Conservation (phyloP, 2,113 vertebrate species). For the Arothron firmamentum region DNA sequence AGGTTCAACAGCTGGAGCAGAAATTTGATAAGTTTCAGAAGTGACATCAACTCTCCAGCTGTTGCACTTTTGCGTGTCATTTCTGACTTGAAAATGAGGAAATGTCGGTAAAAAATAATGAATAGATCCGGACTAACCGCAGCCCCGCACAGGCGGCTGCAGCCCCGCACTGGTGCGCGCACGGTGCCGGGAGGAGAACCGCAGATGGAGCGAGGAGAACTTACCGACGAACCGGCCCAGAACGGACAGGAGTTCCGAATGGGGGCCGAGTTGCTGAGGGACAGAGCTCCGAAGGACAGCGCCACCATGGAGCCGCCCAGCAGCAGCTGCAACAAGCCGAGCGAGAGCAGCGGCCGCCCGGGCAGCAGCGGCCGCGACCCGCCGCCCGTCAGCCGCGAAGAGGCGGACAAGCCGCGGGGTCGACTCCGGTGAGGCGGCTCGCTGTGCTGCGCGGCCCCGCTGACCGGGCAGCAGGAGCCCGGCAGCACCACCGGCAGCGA, state of each 20-base stretch:
- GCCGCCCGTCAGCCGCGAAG: conserved; percentile 50
- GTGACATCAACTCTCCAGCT: neutral
- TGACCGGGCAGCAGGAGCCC: conserved; percentile 77
- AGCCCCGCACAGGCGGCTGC: neutral
- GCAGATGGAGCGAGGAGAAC: conserved; percentile 19
- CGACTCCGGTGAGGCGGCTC: conserved; percentile 58
- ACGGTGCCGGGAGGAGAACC: too few species aligned
- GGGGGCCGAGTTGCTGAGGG: conserved; percentile 74
- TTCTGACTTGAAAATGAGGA: neutral
- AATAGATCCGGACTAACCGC: too few species aligned
- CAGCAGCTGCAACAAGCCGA: conserved; percentile 81
- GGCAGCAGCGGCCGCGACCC: conserved; percentile 55
- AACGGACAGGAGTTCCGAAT: conserved; percentile 77
- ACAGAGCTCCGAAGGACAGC: conserved; percentile 80
- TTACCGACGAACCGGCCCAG: conserved; percentile 85
- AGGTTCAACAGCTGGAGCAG: too few species aligned
- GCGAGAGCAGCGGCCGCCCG: conserved; percentile 73
- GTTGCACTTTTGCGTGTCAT: neutral
- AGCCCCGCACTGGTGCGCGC: neutral
- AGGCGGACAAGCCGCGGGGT: conserved; percentile 47
- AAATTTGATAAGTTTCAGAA: too few species aligned
- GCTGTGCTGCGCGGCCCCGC: conserved; percentile 56
- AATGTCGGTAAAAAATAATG: neutral
- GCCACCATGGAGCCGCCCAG: conserved; percentile 83
- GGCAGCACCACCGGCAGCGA: conserved; percentile 81